Percentiles rank a stretch among this genome's conserved stretches.
Evolutionary conservation across 2,113 vertebrate genomes (phyloP).

Genomic region (Vombatus ursinus): DNA sequence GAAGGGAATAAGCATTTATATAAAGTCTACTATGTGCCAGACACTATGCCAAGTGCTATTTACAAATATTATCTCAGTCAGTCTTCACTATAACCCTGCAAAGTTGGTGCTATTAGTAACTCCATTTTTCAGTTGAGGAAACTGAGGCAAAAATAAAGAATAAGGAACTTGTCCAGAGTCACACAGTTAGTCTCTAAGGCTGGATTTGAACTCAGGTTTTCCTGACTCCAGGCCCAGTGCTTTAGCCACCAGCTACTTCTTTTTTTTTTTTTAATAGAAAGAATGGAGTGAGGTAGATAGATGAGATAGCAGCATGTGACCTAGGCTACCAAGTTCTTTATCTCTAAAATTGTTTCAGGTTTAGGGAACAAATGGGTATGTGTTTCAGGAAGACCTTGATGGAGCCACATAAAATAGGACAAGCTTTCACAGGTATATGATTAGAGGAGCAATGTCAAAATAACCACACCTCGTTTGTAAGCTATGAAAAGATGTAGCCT

Average conservation of each 20-base stretch:
- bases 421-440: not conserved
- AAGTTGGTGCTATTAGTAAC: not conserved
- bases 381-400: not conserved
- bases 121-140: not conserved
- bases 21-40: not conserved
- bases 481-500: not conserved
- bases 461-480: not conserved
- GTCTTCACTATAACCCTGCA: not conserved
- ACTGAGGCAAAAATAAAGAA: not conserved
- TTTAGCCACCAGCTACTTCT: not conserved
- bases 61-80: not conserved
- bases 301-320: not conserved
- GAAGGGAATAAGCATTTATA: not conserved
- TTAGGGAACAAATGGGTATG: not conserved
- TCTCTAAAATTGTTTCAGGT: not conserved
- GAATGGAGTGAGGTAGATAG: not conserved
- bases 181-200: not conserved
- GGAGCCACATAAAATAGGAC: not conserved
- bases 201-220: not conserved
- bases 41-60: not conserved
- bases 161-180: not conserved
- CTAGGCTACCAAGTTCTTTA: too few species aligned
- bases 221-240: not conserved
- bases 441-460: not conserved
- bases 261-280: not conserved